Base-by-base conservation (phyloP, 2,888 invertebrate species). In the Drosophila prolongata region DNA sequence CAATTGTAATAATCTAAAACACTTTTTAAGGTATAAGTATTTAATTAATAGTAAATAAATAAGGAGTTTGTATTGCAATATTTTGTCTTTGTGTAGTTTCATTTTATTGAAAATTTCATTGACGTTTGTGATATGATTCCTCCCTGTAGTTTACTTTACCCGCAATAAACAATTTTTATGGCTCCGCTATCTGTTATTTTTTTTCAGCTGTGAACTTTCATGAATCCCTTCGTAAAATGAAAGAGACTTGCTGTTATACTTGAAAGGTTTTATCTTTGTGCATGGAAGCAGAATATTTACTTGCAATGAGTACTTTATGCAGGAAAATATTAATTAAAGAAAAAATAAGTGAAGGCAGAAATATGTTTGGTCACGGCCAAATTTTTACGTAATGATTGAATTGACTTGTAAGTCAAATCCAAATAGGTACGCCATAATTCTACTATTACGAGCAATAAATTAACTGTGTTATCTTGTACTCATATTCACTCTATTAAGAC, bases 51-150 rank as follows among this genome's bases (percentile, higher is more conserved):
- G n/a, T n/a, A n/a, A n/a, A n/a, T n/a, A n/a, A n/a, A n/a, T n/a
- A n/a, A n/a, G 3, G 4, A 24, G 4, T 24, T 24, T 24, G 24
- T 0, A 24, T 3, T 1, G 8, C 9, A 16, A 47, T 13, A 16
- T 27, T 38, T 52, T 42, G 0, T 13, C 49, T 27, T 42, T 52
- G 54, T 43, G 73, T 49, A 66, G 9, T 19, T 74, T 62, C 56
- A 59, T 77, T 79, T 81, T 83, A 81, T 86, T 80, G 75, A 73
- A 54, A 44, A 69, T 59, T 87, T 82, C 84, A 84, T 82, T 84
- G 85, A 81, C 75, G 85, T 87, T 87, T 84, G 79, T 68, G 77
- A 79, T 81, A 79, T 69, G 69, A 73, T 59, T 75, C 64, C 65
- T 49, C 35, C 30, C 49, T 30, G 38, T 52, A 56, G 60, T 60